Base-by-base conservation (phyloP, 1,140 invertebrate genomes). In the Dysdera silvatica region DNA sequence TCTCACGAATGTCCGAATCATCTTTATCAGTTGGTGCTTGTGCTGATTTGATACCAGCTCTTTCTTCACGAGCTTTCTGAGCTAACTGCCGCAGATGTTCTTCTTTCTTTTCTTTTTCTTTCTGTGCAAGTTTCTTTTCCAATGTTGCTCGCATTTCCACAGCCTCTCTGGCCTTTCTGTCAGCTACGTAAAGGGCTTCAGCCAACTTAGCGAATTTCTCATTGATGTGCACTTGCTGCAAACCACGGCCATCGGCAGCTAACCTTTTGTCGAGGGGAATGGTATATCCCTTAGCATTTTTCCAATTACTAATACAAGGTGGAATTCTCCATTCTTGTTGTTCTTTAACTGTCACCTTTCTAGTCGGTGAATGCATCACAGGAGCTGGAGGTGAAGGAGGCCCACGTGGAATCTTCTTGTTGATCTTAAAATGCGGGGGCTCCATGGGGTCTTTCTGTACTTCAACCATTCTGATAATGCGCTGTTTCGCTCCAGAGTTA, bases 321-420 rank as follows among this genome's bases (percentile, higher is more conserved):
- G 97, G 97, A 70, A 99, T 98, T 79, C 98, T 98, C 97, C 97
- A 99, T 77, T 99, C 95, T 67, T 96, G 89, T 74, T 99, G 96
- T 75, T 99, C 96, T 76, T 98, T 97, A 0, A 95, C 94, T 5
- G 95, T 97, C 0, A 96, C 90, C 76, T 98, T 91, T 60, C 96
- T 82, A 0, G 96, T 95, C 0, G 97, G 97, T 0, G 95, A 98
- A 79, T 99, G 96, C 77, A 99, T 84, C 2, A 98, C 92, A 18
- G 89, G 89, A 2, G 96, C 95, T 20, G 96, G 97, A 0, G 97
- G 97, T 5, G 95, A 98, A 0, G 96, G 96, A 14, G 96, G 95
- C 0, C 93, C 95, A 67, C 95, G 81, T 0, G 97, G 97, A 68
- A 99, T 98, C 43, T 73, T 73, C 40, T 72, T 73, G 40, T 73